Conservation (phyloP, 2,888 invertebrate species). For the Endomychus coccineus region DNA sequence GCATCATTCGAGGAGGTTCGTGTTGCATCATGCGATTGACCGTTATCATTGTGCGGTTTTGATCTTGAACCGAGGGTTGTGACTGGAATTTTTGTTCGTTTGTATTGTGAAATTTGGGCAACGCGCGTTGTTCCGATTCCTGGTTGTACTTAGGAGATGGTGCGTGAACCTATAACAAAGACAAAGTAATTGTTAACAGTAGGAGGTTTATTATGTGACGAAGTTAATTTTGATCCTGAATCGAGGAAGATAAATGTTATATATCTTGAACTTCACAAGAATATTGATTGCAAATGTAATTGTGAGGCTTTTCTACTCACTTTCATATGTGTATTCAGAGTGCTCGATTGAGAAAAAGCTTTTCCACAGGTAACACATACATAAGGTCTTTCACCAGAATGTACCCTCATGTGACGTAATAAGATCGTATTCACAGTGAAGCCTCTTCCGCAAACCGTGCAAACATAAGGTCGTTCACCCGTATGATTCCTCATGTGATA, state of each 20-base stretch:
- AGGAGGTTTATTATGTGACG: too few relatives aligned
- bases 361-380: slow-evolving; percentile 45
- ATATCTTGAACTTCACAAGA: too few relatives aligned
- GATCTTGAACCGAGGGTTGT: slow-evolving; percentile 25
- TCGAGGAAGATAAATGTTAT: too few relatives aligned
- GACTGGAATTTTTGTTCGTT: slow-evolving; percentile 27
- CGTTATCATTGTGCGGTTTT: slow-evolving; percentile 33
- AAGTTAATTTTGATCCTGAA: too few relatives aligned
- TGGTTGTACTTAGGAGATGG: slow-evolving; percentile 36
- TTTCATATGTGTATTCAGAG: slow-evolving; percentile 44
- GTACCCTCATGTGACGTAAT: slow-evolving; percentile 43
- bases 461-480: slow-evolving; percentile 44
- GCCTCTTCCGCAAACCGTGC: slow-evolving; percentile 42
- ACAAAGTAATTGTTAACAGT: background rate
- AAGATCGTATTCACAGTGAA: slow-evolving; percentile 44
- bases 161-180: slow-evolving; percentile 33
- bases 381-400: slow-evolving; percentile 44
- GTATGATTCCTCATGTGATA: slow-evolving; percentile 46
- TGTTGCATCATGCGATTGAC: slow-evolving; percentile 36
- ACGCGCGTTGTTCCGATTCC: slow-evolving; percentile 25
- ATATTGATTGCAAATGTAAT: background rate
- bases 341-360: slow-evolving; percentile 44
- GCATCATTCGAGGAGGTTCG: slow-evolving; percentile 35
- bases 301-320: slow-evolving; percentile 29
- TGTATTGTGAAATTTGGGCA: slow-evolving; percentile 28